Conservation (phyloP, 2,797 vertebrate genomes). For the Oophaga sylvatica region DNA sequence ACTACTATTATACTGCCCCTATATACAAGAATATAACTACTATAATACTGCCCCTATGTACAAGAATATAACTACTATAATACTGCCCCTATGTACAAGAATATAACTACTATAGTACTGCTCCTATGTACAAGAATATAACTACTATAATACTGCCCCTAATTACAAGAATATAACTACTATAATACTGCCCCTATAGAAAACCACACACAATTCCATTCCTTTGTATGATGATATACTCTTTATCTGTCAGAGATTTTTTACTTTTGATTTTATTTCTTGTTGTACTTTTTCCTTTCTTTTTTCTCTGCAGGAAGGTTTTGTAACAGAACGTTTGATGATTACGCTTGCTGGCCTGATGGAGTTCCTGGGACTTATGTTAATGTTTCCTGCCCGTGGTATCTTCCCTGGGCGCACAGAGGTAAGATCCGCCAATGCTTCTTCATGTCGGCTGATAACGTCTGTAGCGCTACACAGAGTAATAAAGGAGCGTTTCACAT, state of each 20-base stretch:
- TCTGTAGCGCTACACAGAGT: too few relatives aligned
- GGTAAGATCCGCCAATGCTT: slow-evolving; percentile 66
- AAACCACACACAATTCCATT: too few relatives aligned
- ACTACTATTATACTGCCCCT: neutral
- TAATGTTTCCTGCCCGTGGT: slow-evolving; percentile 83
- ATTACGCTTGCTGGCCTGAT: slow-evolving; percentile 81
- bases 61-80: neutral
- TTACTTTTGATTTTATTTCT: neutral
- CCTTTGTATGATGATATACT: too few relatives aligned
- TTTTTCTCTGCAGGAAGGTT: slow-evolving; percentile 69
- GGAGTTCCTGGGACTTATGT: slow-evolving; percentile 75
- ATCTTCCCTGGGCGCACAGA: slow-evolving; percentile 76
- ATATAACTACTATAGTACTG: slow-evolving; percentile 10
- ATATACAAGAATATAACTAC: neutral
- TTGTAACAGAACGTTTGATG: slow-evolving; percentile 80
- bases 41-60: too few relatives aligned
- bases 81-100: neutral
- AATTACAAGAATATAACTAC: neutral
- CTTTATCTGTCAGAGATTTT: neutral
- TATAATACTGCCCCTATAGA: neutral
- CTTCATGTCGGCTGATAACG: too few relatives aligned
- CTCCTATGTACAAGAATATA: slow-evolving; percentile 6
- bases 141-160: neutral
- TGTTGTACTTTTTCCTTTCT: neutral
- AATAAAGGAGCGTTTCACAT: too few relatives aligned